Evolutionary conservation across 2,113 vertebrate genomes (phyloP).

Genomic region (Cebidichthys violaceus): DNA sequence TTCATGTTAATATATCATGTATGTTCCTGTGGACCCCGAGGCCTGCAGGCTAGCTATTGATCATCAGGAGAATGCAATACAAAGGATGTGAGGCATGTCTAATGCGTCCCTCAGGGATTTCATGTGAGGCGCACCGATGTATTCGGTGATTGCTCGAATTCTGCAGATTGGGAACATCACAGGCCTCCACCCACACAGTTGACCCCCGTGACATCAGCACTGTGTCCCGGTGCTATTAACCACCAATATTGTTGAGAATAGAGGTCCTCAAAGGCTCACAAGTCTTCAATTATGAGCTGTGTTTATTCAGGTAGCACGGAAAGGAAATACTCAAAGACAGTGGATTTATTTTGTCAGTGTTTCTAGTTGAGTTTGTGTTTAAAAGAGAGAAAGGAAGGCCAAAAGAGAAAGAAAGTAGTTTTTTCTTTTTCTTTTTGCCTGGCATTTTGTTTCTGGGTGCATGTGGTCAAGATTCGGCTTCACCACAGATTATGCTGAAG

Average conservation of each 20-base stretch:
- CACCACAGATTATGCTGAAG: not conserved
- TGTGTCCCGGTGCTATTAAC: slow-evolving; percentile 1
- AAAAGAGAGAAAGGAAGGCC: not conserved
- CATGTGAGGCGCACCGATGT: slow-evolving; percentile 34
- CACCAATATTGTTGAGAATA: not conserved
- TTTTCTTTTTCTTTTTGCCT: not conserved
- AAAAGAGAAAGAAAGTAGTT: not conserved
- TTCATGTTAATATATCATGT: slow-evolving; percentile 46
- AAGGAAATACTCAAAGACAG: not conserved
- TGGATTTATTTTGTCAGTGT: not conserved
- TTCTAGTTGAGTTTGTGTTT: not conserved
- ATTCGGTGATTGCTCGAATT: slow-evolving; percentile 31
- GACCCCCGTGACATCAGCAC: slow-evolving; percentile 31
- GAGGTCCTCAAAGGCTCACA: too few relatives aligned
- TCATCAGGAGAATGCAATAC: slow-evolving; percentile 55
- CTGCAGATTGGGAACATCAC: slow-evolving; percentile 23
- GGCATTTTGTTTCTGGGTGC: not conserved
- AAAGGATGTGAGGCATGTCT: slow-evolving; percentile 55
- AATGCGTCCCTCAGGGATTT: slow-evolving; percentile 53
- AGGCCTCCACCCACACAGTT: slow-evolving; percentile 21
- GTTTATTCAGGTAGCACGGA: not conserved
- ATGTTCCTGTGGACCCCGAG: slow-evolving; percentile 32
- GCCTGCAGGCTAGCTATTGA: slow-evolving; percentile 58
- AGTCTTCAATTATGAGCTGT: not conserved
- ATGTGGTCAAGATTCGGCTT: not conserved